Conservation (phyloP, 2,888 invertebrate genomes). For the Colletes collaris region DNA sequence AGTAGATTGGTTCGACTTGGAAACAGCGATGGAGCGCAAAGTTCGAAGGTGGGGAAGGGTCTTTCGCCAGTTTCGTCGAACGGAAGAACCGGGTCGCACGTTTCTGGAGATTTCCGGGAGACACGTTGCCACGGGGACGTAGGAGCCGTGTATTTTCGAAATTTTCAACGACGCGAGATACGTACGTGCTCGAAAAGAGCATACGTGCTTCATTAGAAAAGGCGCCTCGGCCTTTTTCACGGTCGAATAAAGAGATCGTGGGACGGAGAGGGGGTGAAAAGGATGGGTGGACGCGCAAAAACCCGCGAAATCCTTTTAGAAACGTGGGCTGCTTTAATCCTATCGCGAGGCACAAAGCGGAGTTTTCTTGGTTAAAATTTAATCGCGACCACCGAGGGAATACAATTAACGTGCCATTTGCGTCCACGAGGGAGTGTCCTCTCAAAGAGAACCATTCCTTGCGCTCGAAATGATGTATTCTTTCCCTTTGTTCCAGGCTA, state of each 20-base stretch:
- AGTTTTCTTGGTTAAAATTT: conserved; percentile 17
- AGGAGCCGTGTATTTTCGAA: not conserved
- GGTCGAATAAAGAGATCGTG: conserved; percentile 24
- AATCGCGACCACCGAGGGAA: conserved; percentile 19
- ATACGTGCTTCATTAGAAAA: conserved; percentile 5
- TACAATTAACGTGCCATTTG: conserved; percentile 18
- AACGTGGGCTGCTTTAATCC: conserved; percentile 47
- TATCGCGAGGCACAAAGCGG: conserved; percentile 33
- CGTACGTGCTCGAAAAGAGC: conserved; percentile 5
- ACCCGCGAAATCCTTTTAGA: conserved; percentile 39
- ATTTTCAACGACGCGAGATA: not conserved
- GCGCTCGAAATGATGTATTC: no score
- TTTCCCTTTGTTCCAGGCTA: no score
- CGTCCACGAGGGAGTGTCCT: not conserved
- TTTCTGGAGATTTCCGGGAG: conserved; percentile 1
- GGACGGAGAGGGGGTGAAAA: not conserved
- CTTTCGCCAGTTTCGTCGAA: not conserved
- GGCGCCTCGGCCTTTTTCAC: conserved; percentile 5
- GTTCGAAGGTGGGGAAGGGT: conserved; percentile 2
- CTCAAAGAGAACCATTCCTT: no score
- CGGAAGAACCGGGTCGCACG: conserved; percentile 8
- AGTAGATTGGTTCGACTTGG: no score
- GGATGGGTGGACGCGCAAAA: not conserved
- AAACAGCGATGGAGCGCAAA: conserved; percentile 6
- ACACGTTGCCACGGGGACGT: not conserved